phyloP scores from a whole-genome alignment of 2,797 vertebrate species.

The Takifugu ocellatus region DNA sequence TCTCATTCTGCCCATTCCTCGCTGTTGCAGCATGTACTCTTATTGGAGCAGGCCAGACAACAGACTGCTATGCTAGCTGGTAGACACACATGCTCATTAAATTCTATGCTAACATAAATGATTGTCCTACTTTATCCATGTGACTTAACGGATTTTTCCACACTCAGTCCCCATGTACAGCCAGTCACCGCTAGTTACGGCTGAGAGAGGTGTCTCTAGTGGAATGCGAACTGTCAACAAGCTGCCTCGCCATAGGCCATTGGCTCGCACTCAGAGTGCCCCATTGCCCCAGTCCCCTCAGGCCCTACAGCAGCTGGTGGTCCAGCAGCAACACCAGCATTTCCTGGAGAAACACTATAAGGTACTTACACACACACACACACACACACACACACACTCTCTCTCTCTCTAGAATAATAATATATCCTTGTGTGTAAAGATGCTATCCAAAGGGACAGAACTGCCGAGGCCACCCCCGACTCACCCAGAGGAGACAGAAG shows the following conservation, averaged over 20 bases:
- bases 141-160: neutral
- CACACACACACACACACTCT: neutral
- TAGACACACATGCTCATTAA: constrained; percentile 22
- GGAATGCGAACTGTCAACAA: constrained; percentile 83
- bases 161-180: constrained; percentile 86
- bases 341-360: constrained; percentile 89
- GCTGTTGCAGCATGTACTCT: constrained; percentile 88
- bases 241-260: constrained; percentile 85
- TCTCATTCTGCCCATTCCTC: constrained; percentile 84
- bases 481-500: constrained; percentile 89
- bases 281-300: constrained; percentile 91
- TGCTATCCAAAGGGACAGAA: constrained; percentile 83
- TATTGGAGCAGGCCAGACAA: constrained; percentile 92
- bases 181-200: constrained; percentile 88
- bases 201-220: constrained; percentile 81
- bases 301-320: constrained; percentile 90
- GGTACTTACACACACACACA: constrained; percentile 21
- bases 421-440: constrained; percentile 58
- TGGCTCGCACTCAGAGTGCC: constrained; percentile 91
- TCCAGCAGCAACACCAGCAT: constrained; percentile 91
- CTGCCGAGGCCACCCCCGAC: constrained; percentile 84
- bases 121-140: neutral
- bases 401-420: neutral
- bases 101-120: neutral
- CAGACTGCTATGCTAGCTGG: constrained; percentile 89